These are phyloP conservation scores for Entomobrya multifasciata DNA, from an alignment of 2,888 invertebrate genomes.

Conservation along the genomic window DNA sequence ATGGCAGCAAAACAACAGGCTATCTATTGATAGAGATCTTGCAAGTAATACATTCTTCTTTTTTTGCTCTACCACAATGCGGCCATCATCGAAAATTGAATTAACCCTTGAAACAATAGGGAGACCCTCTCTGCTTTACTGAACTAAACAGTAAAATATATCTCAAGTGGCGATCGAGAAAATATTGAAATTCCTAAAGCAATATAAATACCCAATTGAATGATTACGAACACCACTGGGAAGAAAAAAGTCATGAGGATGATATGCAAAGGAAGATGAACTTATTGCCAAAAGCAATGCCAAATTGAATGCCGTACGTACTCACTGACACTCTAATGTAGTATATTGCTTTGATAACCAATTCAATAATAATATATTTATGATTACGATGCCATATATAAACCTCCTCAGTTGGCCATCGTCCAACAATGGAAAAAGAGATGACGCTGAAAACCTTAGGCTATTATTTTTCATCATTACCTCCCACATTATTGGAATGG, in stretches of 20 bases:
- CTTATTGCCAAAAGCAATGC: conserved; percentile 40
- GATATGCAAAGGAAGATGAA: conserved; percentile 14
- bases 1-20: conserved; percentile 50
- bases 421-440: conserved; percentile 56
- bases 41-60: conserved; percentile 7
- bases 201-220: conserved; percentile 7
- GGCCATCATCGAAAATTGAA: conserved; percentile 61
- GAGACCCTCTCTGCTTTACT: neutral
- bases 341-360: conserved; percentile 47
- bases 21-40: conserved; percentile 62
- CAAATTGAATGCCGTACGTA: conserved; percentile 47
- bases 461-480: conserved; percentile 68
- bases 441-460: conserved; percentile 60
- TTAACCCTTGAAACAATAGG: conserved; percentile 65
- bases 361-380: conserved; percentile 45
- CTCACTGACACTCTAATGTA: neutral
- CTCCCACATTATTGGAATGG: conserved; percentile 65
- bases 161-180: conserved; percentile 37
- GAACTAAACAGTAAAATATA: conserved; percentile 15
- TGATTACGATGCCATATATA: conserved; percentile 40
- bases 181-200: conserved; percentile 21
- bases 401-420: conserved; percentile 52
- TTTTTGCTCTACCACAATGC: conserved; percentile 21
- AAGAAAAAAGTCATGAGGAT: neutral
- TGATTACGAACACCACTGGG: neutral